A percentile compares a stretch with the other conserved stretches of the same genome.
phyloP scores from a whole-genome alignment of 2,797 vertebrate species.

The Thaleichthys pacificus region DNA sequence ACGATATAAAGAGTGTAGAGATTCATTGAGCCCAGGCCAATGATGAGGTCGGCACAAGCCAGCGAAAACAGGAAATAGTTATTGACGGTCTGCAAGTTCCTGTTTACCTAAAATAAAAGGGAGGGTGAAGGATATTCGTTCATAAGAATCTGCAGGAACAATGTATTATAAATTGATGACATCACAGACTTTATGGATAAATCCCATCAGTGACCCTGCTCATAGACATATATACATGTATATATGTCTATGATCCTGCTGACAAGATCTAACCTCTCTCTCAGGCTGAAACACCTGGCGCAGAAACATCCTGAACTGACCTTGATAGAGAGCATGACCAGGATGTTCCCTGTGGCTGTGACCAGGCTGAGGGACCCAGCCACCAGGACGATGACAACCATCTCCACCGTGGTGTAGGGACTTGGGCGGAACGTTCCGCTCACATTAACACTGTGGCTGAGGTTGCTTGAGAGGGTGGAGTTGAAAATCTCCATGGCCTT shows the following conservation, averaged over 20 bases:
- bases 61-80: constrained; percentile 99
- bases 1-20: constrained; percentile 94
- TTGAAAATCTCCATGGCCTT: constrained; percentile 62
- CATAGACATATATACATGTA: too few species aligned
- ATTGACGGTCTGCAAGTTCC: constrained; percentile 96
- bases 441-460: constrained; percentile 29
- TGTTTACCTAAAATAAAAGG: constrained; percentile 85
- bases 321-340: constrained; percentile 98
- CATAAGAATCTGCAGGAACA: not conserved
- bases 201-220: too few species aligned
- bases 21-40: constrained; percentile 96
- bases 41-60: constrained; percentile 95
- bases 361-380: constrained; percentile 89
- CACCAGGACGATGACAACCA: constrained; percentile 86
- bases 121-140: constrained; percentile 31
- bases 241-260: too few species aligned
- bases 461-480: constrained; percentile 45
- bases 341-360: constrained; percentile 91
- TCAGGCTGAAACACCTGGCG: too few species aligned
- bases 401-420: constrained; percentile 82
- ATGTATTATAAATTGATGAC: constrained; percentile 9
- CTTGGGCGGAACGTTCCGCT: constrained; percentile 52
- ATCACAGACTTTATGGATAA: constrained; percentile 16
- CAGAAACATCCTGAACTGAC: constrained; percentile 56
- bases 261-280: too few species aligned